Percentiles rank a stretch among this genome's conserved stretches.
phyloP scores from a whole-genome alignment of 2,113 vertebrate species.

The Aplodontia rufa region DNA sequence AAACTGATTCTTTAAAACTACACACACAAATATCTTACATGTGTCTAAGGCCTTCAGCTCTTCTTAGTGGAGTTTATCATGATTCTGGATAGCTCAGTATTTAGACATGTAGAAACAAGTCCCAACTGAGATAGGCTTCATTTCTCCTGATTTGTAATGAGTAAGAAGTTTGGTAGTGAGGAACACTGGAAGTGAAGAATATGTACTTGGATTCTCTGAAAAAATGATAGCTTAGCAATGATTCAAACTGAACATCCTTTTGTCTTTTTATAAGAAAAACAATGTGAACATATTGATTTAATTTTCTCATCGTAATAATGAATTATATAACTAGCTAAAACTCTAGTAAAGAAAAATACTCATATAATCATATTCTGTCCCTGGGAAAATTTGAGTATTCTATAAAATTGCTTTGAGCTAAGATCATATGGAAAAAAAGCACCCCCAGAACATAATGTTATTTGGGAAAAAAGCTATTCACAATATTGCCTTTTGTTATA shows the following conservation, averaged over 20 bases:
- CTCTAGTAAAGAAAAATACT: neutral
- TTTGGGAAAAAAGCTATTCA: conserved; percentile 15
- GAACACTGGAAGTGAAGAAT: neutral
- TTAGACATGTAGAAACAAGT: conserved; percentile 36
- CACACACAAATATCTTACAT: neutral
- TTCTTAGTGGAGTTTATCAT: conserved; percentile 31
- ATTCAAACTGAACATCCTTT: conserved; percentile 42
- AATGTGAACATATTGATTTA: conserved; percentile 27
- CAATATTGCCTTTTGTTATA: neutral
- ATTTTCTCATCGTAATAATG: conserved; percentile 29
- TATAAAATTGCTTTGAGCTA: conserved; percentile 6
- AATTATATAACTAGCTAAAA: conserved; percentile 16
- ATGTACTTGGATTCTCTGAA: neutral
- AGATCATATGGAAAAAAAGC: neutral
- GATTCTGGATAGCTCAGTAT: neutral
- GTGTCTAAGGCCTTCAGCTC: neutral
- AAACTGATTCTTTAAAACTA: neutral
- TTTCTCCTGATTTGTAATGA: neutral
- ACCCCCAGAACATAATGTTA: neutral
- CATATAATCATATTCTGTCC: conserved; percentile 20
- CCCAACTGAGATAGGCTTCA: neutral
- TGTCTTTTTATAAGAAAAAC: conserved; percentile 34
- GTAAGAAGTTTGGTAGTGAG: neutral
- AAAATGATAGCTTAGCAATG: neutral
- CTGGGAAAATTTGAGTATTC: neutral